These are phyloP conservation scores for Aplysina aerophoba DNA, from an alignment of 37 sponge, comb jelly and placozoan genomes.

Conservation along the genomic window DNA sequence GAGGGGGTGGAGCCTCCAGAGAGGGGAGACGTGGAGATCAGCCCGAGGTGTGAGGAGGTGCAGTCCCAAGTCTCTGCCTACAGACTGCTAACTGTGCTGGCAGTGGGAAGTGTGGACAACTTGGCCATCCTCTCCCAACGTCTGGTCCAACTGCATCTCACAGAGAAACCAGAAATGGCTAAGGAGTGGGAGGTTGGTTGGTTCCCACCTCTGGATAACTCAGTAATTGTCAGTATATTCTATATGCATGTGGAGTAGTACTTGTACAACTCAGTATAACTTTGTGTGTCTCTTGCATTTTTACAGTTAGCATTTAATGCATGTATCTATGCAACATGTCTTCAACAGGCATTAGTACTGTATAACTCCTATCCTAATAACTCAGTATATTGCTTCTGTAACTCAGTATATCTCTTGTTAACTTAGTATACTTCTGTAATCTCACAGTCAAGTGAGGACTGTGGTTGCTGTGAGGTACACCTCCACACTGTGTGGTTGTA, in stretches of 20 bases:
- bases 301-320: no score
- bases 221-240: background rate
- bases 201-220: background rate
- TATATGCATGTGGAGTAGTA: no score
- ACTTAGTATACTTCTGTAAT: no score
- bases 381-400: no score
- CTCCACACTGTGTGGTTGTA: background rate
- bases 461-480: no score
- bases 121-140: conserved; percentile 50
- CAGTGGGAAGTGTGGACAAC: conserved; percentile 77
- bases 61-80: conserved; percentile 78
- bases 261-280: no score
- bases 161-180: conserved; percentile 47
- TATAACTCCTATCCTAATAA: no score
- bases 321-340: no score
- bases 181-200: conserved; percentile 86
- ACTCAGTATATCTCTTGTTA: no score
- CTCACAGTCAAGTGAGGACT: no score
- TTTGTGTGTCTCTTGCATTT: no score
- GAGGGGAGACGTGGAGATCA: conserved; percentile 38
- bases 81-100: conserved; percentile 81
- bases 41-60: conserved; percentile 53
- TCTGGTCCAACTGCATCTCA: conserved; percentile 72
- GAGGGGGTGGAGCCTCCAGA: conserved; percentile 6
- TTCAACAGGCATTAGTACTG: no score